Conservation (phyloP, 1,140 invertebrate species). For the Bombus terrestris region DNA sequence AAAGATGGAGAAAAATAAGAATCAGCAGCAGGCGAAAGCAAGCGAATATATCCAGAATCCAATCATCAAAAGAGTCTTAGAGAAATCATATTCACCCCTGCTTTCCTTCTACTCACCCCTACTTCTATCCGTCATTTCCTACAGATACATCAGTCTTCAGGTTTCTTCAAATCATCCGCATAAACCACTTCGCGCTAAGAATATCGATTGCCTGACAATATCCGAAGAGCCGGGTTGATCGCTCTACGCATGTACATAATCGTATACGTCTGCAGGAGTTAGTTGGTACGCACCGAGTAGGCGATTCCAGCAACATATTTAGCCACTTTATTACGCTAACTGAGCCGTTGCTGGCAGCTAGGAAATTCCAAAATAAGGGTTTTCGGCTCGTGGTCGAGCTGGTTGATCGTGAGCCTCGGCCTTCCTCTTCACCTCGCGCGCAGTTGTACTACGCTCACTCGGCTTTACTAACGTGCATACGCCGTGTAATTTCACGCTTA, state of each 20-base stretch:
- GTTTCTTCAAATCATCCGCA: not conserved
- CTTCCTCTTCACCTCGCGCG: too few relatives aligned
- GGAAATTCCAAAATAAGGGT: slow-evolving; percentile 62
- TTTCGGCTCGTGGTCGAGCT: slow-evolving; percentile 20
- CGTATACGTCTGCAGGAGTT: not conserved
- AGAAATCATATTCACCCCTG: not conserved
- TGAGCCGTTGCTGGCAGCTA: slow-evolving; percentile 40
- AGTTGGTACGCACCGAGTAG: not conserved
- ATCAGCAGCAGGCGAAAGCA: not conserved
- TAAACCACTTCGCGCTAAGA: not conserved
- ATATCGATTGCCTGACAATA: not conserved
- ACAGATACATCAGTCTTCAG: not conserved
- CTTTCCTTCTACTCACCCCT: not conserved
- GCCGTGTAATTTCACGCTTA: slow-evolving; percentile 65
- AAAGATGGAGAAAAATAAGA: not conserved
- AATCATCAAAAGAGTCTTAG: not conserved
- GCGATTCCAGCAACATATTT: not conserved
- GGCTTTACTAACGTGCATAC: not conserved
- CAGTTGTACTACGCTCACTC: slow-evolving; percentile 1
- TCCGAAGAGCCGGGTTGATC: not conserved
- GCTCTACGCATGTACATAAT: not conserved
- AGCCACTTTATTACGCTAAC: slow-evolving; percentile 60
- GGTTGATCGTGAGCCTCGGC: not conserved
- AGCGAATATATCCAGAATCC: not conserved
- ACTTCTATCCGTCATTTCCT: not conserved